Evolutionary conservation across 2,797 vertebrate genomes (phyloP).

Genomic region (Arnoldichthys spilopterus): DNA sequence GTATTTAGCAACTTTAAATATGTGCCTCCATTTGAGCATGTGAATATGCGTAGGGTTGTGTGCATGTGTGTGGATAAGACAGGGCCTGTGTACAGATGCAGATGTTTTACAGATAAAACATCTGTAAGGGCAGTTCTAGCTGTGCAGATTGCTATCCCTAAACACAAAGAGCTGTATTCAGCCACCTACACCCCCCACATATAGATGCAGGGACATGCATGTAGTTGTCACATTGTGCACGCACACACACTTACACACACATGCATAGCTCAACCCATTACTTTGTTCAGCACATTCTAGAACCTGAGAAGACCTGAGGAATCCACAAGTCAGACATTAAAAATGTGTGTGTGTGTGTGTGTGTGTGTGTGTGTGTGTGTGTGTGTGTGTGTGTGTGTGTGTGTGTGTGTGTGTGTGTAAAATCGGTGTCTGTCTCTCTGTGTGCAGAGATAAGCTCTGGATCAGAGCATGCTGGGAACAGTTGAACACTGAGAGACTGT

Average conservation of each 20-base stretch:
- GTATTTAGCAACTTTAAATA: neutral
- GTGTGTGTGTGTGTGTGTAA: slow-evolving; percentile 28
- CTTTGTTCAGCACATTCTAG: slow-evolving; percentile 13
- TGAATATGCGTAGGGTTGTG: neutral
- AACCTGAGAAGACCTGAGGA: slow-evolving; percentile 11
- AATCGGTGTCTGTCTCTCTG: slow-evolving; percentile 9
- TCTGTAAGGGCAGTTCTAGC: slow-evolving; percentile 5
- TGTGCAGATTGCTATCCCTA: slow-evolving; percentile 48
- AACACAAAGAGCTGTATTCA: slow-evolving; percentile 67
- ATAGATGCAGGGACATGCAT: neutral
- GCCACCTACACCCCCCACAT: slow-evolving; percentile 35
- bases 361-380: slow-evolving; percentile 29
- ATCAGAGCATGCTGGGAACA: slow-evolving; percentile 36
- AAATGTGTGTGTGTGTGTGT: slow-evolving; percentile 34
- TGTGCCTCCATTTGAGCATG: neutral
- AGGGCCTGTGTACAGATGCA: neutral
- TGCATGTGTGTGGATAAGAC: neutral
- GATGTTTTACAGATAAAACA: slow-evolving; percentile 29
- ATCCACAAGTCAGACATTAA: slow-evolving; percentile 30
- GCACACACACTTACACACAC: neutral
- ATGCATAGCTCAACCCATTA: neutral
- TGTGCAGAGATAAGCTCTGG: slow-evolving; percentile 36
- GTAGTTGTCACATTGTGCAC: neutral
- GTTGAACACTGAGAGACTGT: slow-evolving; percentile 38
- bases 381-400: slow-evolving; percentile 31